Conservation (phyloP, 2,888 invertebrate species). For the Hypolimnas misippus region DNA sequence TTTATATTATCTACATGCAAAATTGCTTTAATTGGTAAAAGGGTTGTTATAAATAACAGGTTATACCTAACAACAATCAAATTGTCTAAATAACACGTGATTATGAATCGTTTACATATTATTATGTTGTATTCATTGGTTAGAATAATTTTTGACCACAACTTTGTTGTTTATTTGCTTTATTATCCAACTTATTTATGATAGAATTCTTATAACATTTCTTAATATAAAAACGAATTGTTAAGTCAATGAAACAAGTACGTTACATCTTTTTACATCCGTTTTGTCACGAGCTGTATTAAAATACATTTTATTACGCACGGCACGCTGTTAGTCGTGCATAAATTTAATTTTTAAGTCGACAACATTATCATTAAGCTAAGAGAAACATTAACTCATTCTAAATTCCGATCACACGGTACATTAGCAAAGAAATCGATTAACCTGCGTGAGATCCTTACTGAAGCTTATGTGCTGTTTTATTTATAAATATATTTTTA, state of each 20-base stretch:
- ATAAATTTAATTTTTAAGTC: conserved; percentile 22
- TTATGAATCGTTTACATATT: conserved; percentile 4
- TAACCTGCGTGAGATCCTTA: conserved; percentile 23
- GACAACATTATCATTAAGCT: conserved; percentile 15
- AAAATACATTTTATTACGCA: background rate
- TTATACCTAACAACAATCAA: conserved; percentile 13
- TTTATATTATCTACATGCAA: conserved; percentile 24
- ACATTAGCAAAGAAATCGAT: conserved; percentile 30
- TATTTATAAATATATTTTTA: conserved; percentile 20
- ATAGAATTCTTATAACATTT: background rate
- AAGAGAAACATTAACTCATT: conserved; percentile 20
- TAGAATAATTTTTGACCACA: background rate
- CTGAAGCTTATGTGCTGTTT: conserved; percentile 10
- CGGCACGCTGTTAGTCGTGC: background rate
- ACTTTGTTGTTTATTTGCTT: background rate
- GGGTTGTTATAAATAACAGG: conserved; percentile 27
- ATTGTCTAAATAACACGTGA: conserved; percentile 22
- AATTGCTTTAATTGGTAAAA: conserved; percentile 23
- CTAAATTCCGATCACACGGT: conserved; percentile 28
- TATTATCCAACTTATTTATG: background rate
- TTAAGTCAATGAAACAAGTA: background rate
- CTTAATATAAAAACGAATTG: background rate
- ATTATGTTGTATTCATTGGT: conserved; percentile 6
- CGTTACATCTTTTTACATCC: background rate
- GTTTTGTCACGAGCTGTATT: background rate